phyloP scores from a whole-genome alignment of 2,113 vertebrate species.

The Ursus arctos region DNA sequence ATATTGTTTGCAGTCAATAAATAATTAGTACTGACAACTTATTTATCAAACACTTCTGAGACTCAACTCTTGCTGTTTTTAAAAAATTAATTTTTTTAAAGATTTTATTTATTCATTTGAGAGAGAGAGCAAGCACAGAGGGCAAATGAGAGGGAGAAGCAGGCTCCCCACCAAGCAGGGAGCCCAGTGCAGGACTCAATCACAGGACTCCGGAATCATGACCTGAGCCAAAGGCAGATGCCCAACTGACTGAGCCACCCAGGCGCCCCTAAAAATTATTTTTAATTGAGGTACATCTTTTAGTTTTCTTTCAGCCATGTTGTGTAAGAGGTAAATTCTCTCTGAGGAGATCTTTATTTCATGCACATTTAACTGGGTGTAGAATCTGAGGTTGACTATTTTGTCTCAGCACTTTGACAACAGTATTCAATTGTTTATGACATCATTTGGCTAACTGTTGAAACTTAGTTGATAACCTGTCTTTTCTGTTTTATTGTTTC shows the following conservation, averaged over 20 bases:
- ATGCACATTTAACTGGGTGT: background rate
- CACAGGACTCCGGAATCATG: background rate
- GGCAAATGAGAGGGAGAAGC: background rate
- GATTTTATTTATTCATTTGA: background rate
- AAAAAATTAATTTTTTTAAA: background rate
- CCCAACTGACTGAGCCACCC: background rate
- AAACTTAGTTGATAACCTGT: background rate
- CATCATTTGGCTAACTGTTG: background rate
- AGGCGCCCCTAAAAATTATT: background rate
- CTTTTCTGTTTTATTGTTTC: background rate
- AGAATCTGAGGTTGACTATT: constrained; percentile 15
- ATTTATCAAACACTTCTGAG: background rate
- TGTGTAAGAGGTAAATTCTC: background rate
- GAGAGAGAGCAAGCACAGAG: background rate
- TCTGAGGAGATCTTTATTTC: background rate
- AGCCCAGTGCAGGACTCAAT: background rate
- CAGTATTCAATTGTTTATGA: background rate
- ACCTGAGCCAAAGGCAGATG: background rate
- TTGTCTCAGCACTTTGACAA: background rate
- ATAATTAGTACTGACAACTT: background rate
- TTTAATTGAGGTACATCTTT: background rate
- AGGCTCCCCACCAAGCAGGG: background rate
- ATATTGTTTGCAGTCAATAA: background rate
- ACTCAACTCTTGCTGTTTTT: background rate
- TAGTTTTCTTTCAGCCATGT: background rate